These are phyloP conservation scores for Paraescarpia echinospica DNA, from an alignment of 1,140 invertebrate species.

Conservation along the genomic window DNA sequence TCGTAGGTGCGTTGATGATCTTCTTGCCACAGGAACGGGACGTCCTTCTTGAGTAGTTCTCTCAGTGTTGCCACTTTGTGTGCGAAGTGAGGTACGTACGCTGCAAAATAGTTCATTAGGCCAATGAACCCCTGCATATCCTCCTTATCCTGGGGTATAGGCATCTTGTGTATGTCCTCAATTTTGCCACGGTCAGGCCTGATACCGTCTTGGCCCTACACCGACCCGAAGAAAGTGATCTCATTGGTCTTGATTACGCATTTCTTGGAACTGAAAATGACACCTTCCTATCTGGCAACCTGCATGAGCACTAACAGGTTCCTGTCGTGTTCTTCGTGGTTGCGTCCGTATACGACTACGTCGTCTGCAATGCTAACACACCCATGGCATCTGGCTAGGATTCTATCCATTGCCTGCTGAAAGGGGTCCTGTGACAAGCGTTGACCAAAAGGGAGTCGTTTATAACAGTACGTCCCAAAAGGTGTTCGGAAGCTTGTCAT, in stretches of 20 bases:
- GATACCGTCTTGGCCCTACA: not conserved
- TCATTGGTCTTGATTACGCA: constrained; percentile 11
- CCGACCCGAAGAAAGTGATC: not conserved
- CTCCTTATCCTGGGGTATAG: not conserved
- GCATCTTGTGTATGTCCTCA: not conserved
- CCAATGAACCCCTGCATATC: not conserved
- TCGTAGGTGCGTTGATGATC: constrained; percentile 4
- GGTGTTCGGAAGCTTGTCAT: constrained; percentile 20
- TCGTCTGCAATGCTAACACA: constrained; percentile 51
- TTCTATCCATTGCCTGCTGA: constrained; percentile 4
- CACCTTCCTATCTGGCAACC: not conserved
- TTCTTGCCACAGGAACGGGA: constrained; percentile 9
- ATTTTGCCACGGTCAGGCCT: not conserved
- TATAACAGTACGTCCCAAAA: constrained; percentile 2
- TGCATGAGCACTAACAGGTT: not conserved
- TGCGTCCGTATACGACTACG: constrained; percentile 15
- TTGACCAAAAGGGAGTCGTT: constrained; percentile 34
- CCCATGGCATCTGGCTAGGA: too few species aligned
- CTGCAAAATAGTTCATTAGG: not conserved
- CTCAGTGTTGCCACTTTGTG: too few species aligned
- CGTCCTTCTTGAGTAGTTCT: not conserved
- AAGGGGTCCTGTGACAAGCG: constrained; percentile 32
- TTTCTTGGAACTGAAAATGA: not conserved
- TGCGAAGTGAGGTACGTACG: too few species aligned
- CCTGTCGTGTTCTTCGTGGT: not conserved